A percentile compares a stretch with the other conserved stretches of the same genome.
Conservation (phyloP, 2,113 vertebrate genomes). For the Catharus fuscescens region DNA sequence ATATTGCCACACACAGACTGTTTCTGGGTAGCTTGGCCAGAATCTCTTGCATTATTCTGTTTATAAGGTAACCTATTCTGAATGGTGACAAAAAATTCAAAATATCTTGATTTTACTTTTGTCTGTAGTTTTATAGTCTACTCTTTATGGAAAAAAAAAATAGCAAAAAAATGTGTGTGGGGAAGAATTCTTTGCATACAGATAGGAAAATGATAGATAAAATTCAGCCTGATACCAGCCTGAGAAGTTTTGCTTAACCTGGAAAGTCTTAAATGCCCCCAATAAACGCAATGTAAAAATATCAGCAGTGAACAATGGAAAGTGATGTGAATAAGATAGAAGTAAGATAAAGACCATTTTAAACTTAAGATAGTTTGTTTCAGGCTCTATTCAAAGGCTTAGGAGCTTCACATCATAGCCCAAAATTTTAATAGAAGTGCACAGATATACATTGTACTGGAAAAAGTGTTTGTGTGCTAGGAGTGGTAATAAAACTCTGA, state of each 20-base stretch:
- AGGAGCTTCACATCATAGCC: accelerated
- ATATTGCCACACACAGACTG: neutral
- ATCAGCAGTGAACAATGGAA: neutral
- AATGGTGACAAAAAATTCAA: neutral
- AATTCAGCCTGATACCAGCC: neutral
- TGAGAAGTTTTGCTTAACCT: neutral
- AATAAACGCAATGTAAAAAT: neutral
- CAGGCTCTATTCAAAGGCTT: neutral
- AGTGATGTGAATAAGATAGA: neutral
- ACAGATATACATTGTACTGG: neutral
- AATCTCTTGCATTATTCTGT: neutral
- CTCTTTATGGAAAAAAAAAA: neutral
- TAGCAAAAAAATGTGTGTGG: accelerated
- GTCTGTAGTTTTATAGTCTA: neutral
- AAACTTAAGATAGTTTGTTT: neutral
- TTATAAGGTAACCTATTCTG: neutral
- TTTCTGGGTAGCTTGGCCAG: neutral
- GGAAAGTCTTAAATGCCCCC: neutral
- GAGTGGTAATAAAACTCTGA: neutral
- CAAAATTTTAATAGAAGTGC: neutral
- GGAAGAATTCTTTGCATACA: neutral
- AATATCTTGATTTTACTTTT: neutral
- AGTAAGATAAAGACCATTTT: neutral
- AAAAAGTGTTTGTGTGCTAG: neutral
- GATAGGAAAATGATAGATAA: neutral